A percentile compares a stretch with the other conserved stretches of the same genome.
These are phyloP conservation scores for Trachythela sp. DNA, from an alignment of 64 coral and sea anemone genomes.

Conservation along the genomic window DNA sequence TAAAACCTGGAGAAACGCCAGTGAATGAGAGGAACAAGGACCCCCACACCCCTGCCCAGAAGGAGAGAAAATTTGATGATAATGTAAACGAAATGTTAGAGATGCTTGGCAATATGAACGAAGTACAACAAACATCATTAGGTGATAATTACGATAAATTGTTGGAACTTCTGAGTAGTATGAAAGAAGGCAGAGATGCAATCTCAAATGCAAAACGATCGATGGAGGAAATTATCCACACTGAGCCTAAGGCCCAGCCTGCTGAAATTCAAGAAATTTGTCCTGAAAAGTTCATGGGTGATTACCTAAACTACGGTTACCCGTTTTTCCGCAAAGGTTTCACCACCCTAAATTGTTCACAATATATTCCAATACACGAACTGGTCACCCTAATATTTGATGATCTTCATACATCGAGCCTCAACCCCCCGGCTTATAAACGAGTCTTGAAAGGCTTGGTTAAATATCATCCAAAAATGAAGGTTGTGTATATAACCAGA, in stretches of 20 bases:
- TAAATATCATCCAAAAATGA: slow-evolving; percentile 56
- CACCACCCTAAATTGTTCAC: slow-evolving; percentile 53
- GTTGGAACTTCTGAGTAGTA: not conserved
- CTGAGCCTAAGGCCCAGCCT: not conserved
- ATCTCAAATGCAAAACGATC: not conserved
- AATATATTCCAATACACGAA: slow-evolving; percentile 53
- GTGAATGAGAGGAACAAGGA: not conserved
- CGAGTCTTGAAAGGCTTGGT: slow-evolving; percentile 42
- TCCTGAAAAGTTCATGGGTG: slow-evolving; percentile 80
- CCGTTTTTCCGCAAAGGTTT: slow-evolving; percentile 88
- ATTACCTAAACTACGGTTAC: slow-evolving; percentile 65
- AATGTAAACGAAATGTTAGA: not conserved
- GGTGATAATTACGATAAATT: not conserved
- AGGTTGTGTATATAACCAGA: slow-evolving; percentile 44
- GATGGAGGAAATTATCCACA: not conserved
- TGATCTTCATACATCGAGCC: not conserved
- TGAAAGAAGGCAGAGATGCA: not conserved
- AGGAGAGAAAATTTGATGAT: not conserved
- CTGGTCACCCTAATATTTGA: slow-evolving; percentile 63
- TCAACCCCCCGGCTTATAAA: not conserved
- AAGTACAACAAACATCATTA: not conserved
- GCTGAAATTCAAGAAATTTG: slow-evolving; percentile 58
- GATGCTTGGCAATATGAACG: not conserved
- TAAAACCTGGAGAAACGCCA: not conserved
- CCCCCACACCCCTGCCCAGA: not conserved